Percentiles rank a stretch among this genome's conserved stretches.
Evolutionary conservation across 2,888 invertebrate species (phyloP).

Genomic region (Clanis bilineata): DNA sequence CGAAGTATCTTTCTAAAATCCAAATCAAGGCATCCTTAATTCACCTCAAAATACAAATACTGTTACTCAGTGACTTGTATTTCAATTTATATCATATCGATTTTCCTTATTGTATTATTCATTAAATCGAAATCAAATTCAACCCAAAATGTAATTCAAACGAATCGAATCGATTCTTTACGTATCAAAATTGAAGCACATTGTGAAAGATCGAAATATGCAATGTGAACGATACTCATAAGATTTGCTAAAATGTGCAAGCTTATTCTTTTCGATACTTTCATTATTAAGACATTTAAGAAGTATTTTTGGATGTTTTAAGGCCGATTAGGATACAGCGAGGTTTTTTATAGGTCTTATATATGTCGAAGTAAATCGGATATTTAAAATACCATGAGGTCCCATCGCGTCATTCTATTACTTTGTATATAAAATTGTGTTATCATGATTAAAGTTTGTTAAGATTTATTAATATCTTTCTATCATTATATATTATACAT

Average conservation of each 20-base stretch:
- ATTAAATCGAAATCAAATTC: background rate
- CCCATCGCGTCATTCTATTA: too few species aligned
- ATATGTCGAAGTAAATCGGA: too few species aligned
- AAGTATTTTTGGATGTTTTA: background rate
- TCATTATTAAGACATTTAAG: constrained; percentile 3
- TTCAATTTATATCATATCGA: too few species aligned
- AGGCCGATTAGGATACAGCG: background rate
- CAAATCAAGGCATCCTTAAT: too few species aligned
- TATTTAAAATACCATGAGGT: too few species aligned
- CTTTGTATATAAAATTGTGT: too few species aligned
- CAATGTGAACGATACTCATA: background rate
- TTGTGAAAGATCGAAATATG: background rate
- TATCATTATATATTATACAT: too few species aligned
- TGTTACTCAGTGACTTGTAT: too few species aligned
- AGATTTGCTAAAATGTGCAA: background rate
- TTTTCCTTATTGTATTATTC: background rate
- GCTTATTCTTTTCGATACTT: background rate
- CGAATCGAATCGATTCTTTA: background rate
- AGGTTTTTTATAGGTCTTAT: background rate
- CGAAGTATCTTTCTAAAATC: too few species aligned
- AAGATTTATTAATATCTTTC: too few species aligned
- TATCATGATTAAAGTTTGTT: too few species aligned
- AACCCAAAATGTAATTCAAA: background rate
- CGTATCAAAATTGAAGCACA: background rate
- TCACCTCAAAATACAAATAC: too few species aligned